A percentile compares a stretch with the other conserved stretches of the same genome.
phyloP scores from a whole-genome alignment of 2,113 vertebrate genomes.

The Ptilonorhynchus violaceus region DNA sequence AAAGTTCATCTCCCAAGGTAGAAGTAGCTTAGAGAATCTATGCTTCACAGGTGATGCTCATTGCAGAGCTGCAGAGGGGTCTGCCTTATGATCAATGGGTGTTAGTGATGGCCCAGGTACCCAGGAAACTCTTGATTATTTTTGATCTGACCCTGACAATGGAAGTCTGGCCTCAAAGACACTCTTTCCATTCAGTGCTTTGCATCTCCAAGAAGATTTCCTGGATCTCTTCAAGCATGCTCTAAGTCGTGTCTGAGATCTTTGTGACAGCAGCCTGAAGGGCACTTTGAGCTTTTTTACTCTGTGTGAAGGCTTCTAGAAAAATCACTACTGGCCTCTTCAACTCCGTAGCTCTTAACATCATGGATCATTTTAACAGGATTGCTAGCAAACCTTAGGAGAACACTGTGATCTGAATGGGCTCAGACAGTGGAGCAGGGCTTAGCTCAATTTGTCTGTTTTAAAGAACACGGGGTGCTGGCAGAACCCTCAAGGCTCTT shows the following conservation, averaged over 20 bases:
- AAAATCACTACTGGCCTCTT: neutral
- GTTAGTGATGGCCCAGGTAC: neutral
- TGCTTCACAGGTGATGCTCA: fast-evolving
- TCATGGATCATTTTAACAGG: neutral
- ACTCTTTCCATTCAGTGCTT: neutral
- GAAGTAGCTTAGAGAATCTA: neutral
- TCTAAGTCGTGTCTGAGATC: neutral
- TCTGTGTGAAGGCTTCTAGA: neutral
- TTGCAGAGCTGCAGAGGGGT: neutral
- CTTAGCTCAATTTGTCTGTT: neutral
- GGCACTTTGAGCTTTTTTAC: neutral
- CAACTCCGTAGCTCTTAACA: neutral
- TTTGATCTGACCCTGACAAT: neutral
- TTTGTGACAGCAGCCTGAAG: neutral
- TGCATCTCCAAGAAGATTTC: neutral
- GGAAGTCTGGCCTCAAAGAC: neutral
- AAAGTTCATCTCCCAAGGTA: neutral
- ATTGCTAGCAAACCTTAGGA: neutral
- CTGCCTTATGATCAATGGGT: neutral
- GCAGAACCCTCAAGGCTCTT: neutral
- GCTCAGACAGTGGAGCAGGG: neutral
- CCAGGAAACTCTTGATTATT: neutral
- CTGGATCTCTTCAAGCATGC: neutral
- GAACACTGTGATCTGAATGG: neutral
- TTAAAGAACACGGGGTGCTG: neutral